Evolutionary conservation across 2,888 invertebrate genomes (phyloP), one percentile per base, ranked within the genome.

Genomic region (Galerucella pusilla): DNA sequence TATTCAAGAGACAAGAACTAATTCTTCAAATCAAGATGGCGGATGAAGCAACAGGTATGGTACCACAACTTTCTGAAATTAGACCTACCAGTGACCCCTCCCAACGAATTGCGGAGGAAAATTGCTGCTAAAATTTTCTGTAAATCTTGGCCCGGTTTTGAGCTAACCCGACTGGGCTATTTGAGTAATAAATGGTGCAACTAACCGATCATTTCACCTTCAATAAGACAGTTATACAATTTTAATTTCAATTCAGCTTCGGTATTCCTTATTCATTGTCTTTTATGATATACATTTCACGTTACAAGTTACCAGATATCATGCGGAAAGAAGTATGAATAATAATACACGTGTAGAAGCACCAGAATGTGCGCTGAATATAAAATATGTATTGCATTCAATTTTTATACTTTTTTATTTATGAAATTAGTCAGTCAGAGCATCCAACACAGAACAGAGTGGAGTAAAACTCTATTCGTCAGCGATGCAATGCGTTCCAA

Each of bases 331-430:
- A 57, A 16, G 10, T 20, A 20, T 16, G 2, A 16, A 3, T 57
- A 20, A 20, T 16, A 57, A 57, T 57, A 57, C 20, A 7, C 16
- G 82, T 83, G 83, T 80, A 82, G 83, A 83, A 82, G 80, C 74
- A 73, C 75, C 79, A 57, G 45, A 12, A 75, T 82, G 83, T 80
- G 82, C 80, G 80, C 79, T 79, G 82, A 83, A 83, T 83, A 80
- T 78, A 81, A 82, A 83, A 83, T 57, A 20, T 57, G 57, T 57
- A 82, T 73, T 80, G 80, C 82, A 83, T 82, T 81, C 80, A 82
- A 82, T 83, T 84, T 82, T 82, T 82, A 78, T 81, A 79, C 79
- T 78, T 80, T 81, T 81, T 76, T 78, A 42, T 42, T 42, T 81
- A 79, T 80, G 79, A 80, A 82, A 83, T 83, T 83, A 82, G 80